Evolutionary conservation across 1,140 invertebrate species (phyloP), one percentile per base, ranked within the genome.

Genomic region (Orussus abietinus): DNA sequence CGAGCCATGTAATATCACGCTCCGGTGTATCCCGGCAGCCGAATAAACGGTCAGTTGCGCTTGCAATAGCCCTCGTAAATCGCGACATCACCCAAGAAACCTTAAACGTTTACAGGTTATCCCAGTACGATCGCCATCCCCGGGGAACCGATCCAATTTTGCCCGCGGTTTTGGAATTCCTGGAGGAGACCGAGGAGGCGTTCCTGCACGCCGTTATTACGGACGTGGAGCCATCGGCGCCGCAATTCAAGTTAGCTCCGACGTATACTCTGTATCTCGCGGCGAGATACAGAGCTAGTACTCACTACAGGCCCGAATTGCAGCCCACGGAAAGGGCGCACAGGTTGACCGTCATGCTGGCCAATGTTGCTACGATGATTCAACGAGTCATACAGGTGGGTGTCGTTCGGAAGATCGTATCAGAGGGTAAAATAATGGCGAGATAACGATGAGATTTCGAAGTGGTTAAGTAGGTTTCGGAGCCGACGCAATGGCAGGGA

Each of bases 251-350:
- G 67, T 75, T 98, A 28, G 90, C 93, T 1, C 93, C 94, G 1
- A 93, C 94, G 4, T 98, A 97, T 66, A 91, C 92, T 0, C 78
- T 97, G 2, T 98, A 98, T 68, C 78, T 98, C 59, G 92, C 90
- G 48, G 88, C 91, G 26, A 80, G 88, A 57, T 94, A 94, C 64
- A 80, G 93, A 29, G 90, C 94, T 10, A 94, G 92, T 9, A 94
- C 91, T 1, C 90, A 92, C 62, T 95, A 95, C 67, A 79, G 91
- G 55, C 90, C 92, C 1, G 92, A 96, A 59, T 74, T 95, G 20
- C 87, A 87, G 50, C 92, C 92, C 5, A 88, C 86, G 18, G 92
- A 97, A 65, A 78, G 93, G 30, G 91, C 92, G 1, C 87, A 92
- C 55, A 84, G 91, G 57, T 75, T 97, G 12, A 93, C 91, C 1